Base-by-base conservation (phyloP, 2,113 vertebrate species). In the Cebidichthys violaceus region DNA sequence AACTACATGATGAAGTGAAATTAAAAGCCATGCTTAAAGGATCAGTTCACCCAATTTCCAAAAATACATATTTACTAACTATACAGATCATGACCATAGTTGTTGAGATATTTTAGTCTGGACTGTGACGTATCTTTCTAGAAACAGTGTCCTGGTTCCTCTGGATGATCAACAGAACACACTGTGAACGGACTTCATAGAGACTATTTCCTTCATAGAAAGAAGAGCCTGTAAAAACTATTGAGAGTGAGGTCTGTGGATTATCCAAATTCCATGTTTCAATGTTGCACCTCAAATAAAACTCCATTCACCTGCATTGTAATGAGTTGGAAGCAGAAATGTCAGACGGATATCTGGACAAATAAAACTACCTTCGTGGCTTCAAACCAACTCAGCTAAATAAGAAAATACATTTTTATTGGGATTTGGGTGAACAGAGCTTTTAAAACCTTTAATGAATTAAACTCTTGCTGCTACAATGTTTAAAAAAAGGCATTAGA, bases 21-120 rank as follows among this genome's bases (percentile, higher is more conserved):
- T 62, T 72, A 75, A 91, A 91, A 94, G 88, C 88, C 92, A 92
- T 88, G 89, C 24, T 67, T 77, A 77, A 84, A 87, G 77, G 65
- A 71, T 55, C 67, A 70, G 22, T 68, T 84, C 85, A 85, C 73
- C 57, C 64, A 77, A 57, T 59, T 75, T 22, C 15, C 7, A 22
- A 17, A 9, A 14, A 59, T 35, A 61, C 18, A 55, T 2, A 37
- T 35, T 29, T 39, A 8, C 11, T 4, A 13, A 35, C 20, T 6
- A 45, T 45, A 33, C 62, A 70, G 27, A n/a, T n/a, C n/a, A n/a
- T n/a, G n/a, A n/a, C n/a, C n/a, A n/a, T n/a, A n/a, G n/a, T n/a
- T n/a, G n/a, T n/a, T n/a, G n/a, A 68, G n/a, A 15, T 66, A 66
- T 66, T 24, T 43, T 37, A 41, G 1, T 65, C 57, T 59, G 5